phyloP scores from a whole-genome alignment of 2,888 invertebrate genomes.

The Nineta flava region DNA sequence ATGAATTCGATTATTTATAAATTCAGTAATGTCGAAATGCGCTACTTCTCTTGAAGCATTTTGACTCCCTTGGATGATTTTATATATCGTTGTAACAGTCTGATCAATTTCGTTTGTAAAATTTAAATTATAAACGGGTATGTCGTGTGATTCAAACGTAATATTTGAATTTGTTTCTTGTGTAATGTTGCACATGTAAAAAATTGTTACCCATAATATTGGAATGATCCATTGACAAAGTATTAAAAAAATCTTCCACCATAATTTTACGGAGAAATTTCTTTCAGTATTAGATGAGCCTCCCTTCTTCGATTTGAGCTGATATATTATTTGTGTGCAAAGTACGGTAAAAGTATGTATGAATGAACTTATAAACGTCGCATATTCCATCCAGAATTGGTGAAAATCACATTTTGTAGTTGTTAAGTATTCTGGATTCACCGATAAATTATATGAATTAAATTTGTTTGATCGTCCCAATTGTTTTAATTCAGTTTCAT shows the following conservation, averaged over 20 bases:
- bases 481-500: too few species aligned
- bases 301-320: not conserved
- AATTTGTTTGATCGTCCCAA: too few species aligned
- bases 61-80: slow-evolving; percentile 6
- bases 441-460: too few species aligned
- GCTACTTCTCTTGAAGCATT: slow-evolving; percentile 8
- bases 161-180: not conserved
- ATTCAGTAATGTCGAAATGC: slow-evolving; percentile 10
- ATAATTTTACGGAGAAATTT: slow-evolving; percentile 8
- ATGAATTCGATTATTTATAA: slow-evolving; percentile 5
- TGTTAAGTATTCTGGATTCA: too few species aligned
- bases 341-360: not conserved
- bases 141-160: not conserved
- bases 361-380: not conserved
- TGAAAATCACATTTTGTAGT: not conserved
- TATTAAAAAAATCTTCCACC: not conserved
- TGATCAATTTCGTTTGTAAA: slow-evolving; percentile 12
- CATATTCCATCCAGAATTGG: not conserved
- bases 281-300: slow-evolving; percentile 6
- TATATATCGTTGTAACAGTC: slow-evolving; percentile 13
- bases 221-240: slow-evolving; percentile 3
- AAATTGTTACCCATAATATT: not conserved
- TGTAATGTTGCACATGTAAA: not conserved
- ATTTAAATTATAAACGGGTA: not conserved
- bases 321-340: not conserved